Percentiles rank a stretch among this genome's conserved stretches.
phyloP scores from a whole-genome alignment of 2,888 invertebrate species.

The Drosophila colorata region DNA sequence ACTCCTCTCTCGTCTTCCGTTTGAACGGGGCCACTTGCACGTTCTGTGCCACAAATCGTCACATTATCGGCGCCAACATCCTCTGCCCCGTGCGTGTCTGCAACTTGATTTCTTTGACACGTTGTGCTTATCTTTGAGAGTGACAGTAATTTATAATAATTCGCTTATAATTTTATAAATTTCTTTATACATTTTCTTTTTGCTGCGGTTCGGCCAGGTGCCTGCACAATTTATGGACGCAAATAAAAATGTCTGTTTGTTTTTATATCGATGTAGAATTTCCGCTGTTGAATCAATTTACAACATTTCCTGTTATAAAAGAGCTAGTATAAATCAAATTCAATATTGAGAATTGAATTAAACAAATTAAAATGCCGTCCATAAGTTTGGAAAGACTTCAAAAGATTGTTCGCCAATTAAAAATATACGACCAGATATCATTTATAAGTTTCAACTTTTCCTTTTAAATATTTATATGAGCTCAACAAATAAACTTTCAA shows the following conservation, averaged over 20 bases:
- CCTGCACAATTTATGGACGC: neutral
- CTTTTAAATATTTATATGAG: too few relatives aligned
- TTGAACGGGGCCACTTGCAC: slow-evolving; percentile 28
- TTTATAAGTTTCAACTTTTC: too few relatives aligned
- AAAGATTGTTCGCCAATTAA: too few relatives aligned
- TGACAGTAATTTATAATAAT: slow-evolving; percentile 35
- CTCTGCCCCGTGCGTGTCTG: neutral
- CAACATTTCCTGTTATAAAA: slow-evolving; percentile 1
- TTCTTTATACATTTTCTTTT: slow-evolving; percentile 15
- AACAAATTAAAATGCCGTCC: too few relatives aligned
- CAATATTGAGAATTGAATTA: neutral
- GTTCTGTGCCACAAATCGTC: slow-evolving; percentile 2
- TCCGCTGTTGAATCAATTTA: neutral
- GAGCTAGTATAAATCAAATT: neutral
- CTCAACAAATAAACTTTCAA: too few relatives aligned
- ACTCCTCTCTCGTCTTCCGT: too few relatives aligned
- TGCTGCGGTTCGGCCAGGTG: neutral
- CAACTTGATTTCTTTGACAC: slow-evolving; percentile 8
- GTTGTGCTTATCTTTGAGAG: slow-evolving; percentile 14
- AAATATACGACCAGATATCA: too few relatives aligned
- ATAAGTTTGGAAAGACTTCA: too few relatives aligned
- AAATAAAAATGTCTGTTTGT: neutral
- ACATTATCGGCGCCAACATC: slow-evolving; percentile 33
- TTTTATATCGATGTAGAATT: neutral
- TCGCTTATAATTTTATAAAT: slow-evolving; percentile 38